Evolutionary conservation across 2,113 vertebrate genomes (phyloP), one percentile per base, ranked within the genome.

Genomic region (Eurystomus gularis): DNA sequence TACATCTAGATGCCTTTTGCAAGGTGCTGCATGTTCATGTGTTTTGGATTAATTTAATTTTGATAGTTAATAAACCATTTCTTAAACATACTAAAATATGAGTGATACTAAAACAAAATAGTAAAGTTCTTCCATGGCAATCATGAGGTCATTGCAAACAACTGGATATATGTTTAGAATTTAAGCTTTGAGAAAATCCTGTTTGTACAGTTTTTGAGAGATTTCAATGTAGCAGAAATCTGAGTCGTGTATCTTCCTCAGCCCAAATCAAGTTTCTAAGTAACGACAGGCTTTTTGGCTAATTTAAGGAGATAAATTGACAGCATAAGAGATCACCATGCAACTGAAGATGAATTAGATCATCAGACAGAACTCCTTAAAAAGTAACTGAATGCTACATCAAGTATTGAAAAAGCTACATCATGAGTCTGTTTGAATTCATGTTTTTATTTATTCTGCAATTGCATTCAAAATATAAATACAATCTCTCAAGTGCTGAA

Each of bases 361-460:
- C 10, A 35, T n/a, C 55, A 87, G 24, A 70, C 3, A 0, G 7
- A 78, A 66, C 21, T 49, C 46, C n/a, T 24, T 40, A 5, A 78
- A 81, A 61, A 42, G 26, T 33, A 46, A 40, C 13, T 21, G 33
- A 82, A 48, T 2, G 3, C n/a, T 49, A 29, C 7, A 51, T 28
- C 39, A 75, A 33, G 9, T 29, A 83, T 17, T 72, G 20, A 91
- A 84, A 48, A 94, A 55, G 39, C 7, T 52, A 61, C n/a, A 62
- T 17, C 55, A 44, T 1, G 0, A 81, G 42, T 28, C 72, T 55
- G 48, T 68, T 94, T 71, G 62, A 92, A 71, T 89, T 23, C 42
- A 86, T 39, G 9, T 57, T 80, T 94, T 82, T 79, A 88, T 97
- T 90, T 90, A 93, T 90, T 93, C 51, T 51, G 64, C 64, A 94